Evolutionary conservation across 2,888 invertebrate genomes (phyloP), one percentile per base, ranked within the genome.

Genomic region (Luperina testacea): DNA sequence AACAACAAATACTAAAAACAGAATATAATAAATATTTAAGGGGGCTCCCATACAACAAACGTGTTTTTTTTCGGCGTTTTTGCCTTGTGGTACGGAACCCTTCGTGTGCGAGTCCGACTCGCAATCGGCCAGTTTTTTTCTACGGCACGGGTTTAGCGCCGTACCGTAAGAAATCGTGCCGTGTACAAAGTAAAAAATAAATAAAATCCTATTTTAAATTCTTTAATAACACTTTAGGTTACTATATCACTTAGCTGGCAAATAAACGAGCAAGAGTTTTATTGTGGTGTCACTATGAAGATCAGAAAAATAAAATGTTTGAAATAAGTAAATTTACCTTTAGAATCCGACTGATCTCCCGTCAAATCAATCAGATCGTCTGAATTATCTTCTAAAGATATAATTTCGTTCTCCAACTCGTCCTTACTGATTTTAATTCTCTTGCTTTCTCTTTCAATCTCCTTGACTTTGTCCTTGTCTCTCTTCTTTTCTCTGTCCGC

Each of bases 341-440:
- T 97, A 20, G 96, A 94, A 91, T 97, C 97, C 0, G 97, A 94
- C 59, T 92, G 92, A 38, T 97, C 97, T 7, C 97, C 97, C 0
- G 97, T 97, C 87, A 97, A 93, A 92, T 97, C 97, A 67, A 97
- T 97, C 92, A 97, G 95, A 87, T 97, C 97, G 86, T 96, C 94
- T 0, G 95, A 94, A 88, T 96, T 95, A 80, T 97, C 97, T 63
- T 94, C 97, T 72, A 97, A 88, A 0, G 95, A 95, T 81, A 97
- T 97, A 17, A 97, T 93, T 86, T 96, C 97, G 64, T 85, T 94
- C 69, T 94, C 94, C 86, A 94, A 76, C 42, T 94, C 92, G 61
- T 96, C 93, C 82, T 91, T 94, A 72, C 76, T 88, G 13, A 85
- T 78, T 82, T 91, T 93, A 71, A 78, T 91, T 85, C 80, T 92